Base-by-base conservation (phyloP, 2,797 vertebrate species). In the Selene dorsalis region DNA sequence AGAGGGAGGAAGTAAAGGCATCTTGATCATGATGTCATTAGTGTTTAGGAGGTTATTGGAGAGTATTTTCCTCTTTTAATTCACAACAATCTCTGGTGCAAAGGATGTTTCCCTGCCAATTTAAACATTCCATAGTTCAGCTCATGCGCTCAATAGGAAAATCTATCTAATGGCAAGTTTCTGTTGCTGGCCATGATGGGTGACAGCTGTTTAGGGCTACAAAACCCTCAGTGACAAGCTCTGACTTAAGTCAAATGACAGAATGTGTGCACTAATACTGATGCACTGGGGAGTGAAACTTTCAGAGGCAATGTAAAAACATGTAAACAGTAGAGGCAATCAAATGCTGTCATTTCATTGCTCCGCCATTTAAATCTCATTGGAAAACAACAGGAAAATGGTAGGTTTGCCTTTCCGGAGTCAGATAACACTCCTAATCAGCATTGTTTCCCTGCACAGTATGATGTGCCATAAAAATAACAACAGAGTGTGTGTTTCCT, bases 401-500 rank as follows among this genome's bases (percentile, higher is more conserved):
- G 18, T 30, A 32, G 55, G 73, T 16, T 69, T 69, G 79, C 79
- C 82, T 83, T 55, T 67, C 59, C 58, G 16, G 24, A 74, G 65
- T 66, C 74, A 62, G 74, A 65, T 13, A 78, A 79, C 75, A 67
- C 30, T 60, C 45, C 66, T 81, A 71, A 84, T 79, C 79, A 78
- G 45, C 69, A 41, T 76, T 81, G 72, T 85, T 86, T 85, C 17
- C 45, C 57, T 6, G 38, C 73, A 26, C 74, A 48, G 73, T 62
- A 6, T 75, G 77, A 88, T 85, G 53, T 71, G 80, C 69, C 80
- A 80, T 75, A 67, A 75, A 87, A 90, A 86, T 75, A 89, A 89
- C 86, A 88, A 86, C 73, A 79, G 65, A 76, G 24, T 48, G 64
- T 13, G 32, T 26, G 63, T 84, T 79, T 58, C 47, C 69, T 91